Base-by-base conservation (phyloP, 2,888 invertebrate genomes). In the Miltochrista miniata region DNA sequence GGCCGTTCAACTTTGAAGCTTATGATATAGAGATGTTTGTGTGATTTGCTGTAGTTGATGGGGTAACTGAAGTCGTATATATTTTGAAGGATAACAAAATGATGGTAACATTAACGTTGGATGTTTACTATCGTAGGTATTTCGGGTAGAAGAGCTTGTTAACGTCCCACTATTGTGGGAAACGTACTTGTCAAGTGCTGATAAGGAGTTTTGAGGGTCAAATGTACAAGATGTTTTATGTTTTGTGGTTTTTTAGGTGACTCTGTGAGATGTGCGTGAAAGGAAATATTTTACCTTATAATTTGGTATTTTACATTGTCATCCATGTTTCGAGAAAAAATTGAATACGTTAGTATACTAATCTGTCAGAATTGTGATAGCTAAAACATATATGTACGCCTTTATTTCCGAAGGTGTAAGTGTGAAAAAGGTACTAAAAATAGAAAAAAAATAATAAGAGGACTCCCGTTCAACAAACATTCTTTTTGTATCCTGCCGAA, bases 1-100 rank as follows among this genome's bases (percentile, higher is more conserved):
- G 9, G 18, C 34, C 3, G 0, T 52, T 47, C 9, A 39, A 51
- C 68, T 64, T 40, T 56, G 44, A 11, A 0, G 0, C 0, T 0
- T 0, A 0, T 7, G 0, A 0, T 0, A n/a, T 59, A 47, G 24
- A 33, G 53, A 54, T 38, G 7, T 41, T 61, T 35, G 18, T n/a
- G 2, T 51, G 47, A 1, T 2, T 4, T 1, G n/a, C n/a, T 7
- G 12, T 44, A 37, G 8, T 41, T 47, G 48, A 61, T 49, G 39
- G 46, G 46, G 48, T 66, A 56, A 48, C 51, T 31, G 45, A 12
- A 38, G 61, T 44, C 31, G 65, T 64, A 24, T 24, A n/a, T 24
- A 66, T 68, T 73, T 69, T 62, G 65, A 62, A 61, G 59, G 54
- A 67, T 68, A 68, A 61, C 61, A 61, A 59, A 64, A 61, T 64